A percentile compares a stretch with the other conserved stretches of the same genome.
These are phyloP conservation scores for Anoura caudifer DNA, from an alignment of 2,113 vertebrate species.

Conservation along the genomic window DNA sequence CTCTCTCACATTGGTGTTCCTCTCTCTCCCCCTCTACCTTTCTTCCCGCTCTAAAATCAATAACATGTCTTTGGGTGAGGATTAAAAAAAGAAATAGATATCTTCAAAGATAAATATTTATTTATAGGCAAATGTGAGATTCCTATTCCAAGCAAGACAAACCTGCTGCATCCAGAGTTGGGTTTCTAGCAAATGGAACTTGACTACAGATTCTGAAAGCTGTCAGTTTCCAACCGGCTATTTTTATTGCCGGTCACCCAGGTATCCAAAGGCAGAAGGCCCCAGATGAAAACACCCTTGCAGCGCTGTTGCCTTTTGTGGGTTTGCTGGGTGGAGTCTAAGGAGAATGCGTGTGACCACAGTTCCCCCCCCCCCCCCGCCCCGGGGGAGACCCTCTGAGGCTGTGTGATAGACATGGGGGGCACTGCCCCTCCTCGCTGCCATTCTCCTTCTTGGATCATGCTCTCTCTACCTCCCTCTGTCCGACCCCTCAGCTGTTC, in stretches of 20 bases:
- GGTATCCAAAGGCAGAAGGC: background rate
- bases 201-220: background rate
- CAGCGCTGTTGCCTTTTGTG: background rate
- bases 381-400: background rate
- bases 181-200: background rate
- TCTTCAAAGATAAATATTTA: background rate
- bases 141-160: constrained; percentile 8
- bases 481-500: background rate
- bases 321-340: background rate
- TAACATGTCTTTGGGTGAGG: too few relatives aligned
- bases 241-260: background rate
- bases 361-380: background rate
- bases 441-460: background rate
- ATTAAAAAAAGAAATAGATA: background rate
- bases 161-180: background rate
- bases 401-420: background rate
- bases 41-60: too few relatives aligned
- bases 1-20: too few relatives aligned
- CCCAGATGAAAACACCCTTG: background rate
- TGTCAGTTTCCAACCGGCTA: background rate
- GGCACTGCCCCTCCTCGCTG: rapidly evolving
- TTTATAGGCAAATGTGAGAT: background rate
- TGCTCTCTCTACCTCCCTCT: background rate
- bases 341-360: background rate
- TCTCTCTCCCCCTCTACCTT: too few relatives aligned